Conservation (phyloP, 2,113 vertebrate genomes). For the Myocastor coypus region DNA sequence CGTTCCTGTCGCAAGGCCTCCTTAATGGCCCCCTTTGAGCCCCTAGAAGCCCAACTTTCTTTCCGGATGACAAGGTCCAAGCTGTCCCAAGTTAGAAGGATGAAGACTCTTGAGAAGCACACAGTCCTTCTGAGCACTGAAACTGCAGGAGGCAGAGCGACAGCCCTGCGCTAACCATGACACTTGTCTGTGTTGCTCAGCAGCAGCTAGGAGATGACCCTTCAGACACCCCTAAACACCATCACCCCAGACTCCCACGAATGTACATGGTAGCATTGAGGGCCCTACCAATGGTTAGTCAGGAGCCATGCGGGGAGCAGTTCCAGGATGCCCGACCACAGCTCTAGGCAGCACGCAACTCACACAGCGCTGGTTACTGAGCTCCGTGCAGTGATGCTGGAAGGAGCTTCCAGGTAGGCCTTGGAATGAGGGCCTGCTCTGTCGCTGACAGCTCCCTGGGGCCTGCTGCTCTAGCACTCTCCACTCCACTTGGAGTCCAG, state of each 20-base stretch:
- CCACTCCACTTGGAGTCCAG: neutral
- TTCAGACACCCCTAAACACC: neutral
- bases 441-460: neutral
- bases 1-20: neutral
- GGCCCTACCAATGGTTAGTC: no score
- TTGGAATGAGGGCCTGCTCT: neutral
- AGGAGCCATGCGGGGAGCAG: neutral
- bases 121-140: neutral
- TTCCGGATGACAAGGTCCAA: neutral
- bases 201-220: neutral
- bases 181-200: neutral
- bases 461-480: neutral
- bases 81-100: neutral
- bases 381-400: neutral
- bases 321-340: neutral
- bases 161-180: neutral
- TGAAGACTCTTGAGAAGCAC: neutral
- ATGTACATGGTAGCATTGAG: neutral
- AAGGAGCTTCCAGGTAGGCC: neutral
- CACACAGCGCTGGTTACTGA: neutral
- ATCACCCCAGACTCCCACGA: neutral
- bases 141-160: neutral
- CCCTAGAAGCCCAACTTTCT: neutral
- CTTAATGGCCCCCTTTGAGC: neutral
- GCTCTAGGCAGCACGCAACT: neutral